A percentile compares a stretch with the other conserved stretches of the same genome.
Conservation (phyloP, 2,797 vertebrate species). For the Manis crassicaudata region DNA sequence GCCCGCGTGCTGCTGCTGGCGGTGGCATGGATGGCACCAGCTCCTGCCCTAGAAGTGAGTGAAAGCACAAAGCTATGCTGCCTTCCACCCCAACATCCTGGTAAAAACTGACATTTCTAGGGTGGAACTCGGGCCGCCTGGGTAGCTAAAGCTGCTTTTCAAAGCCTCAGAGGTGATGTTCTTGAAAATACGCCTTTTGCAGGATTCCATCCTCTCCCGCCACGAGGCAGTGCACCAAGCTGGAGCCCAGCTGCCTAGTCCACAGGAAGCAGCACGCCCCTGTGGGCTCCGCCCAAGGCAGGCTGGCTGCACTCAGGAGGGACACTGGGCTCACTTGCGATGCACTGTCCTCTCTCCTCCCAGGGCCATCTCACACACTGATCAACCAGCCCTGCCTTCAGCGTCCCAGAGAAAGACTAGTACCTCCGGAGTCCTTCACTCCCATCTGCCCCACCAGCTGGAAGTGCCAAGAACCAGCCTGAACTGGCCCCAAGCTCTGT, state of each 20-base stretch:
- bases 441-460: background rate
- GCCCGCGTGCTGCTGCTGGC: background rate
- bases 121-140: background rate
- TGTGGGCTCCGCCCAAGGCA: fast-evolving
- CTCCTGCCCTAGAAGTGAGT: background rate
- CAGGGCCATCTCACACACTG: too few relatives aligned
- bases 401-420: background rate
- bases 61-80: fast-evolving
- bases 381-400: too few relatives aligned
- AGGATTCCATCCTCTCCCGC: background rate
- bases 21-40: background rate
- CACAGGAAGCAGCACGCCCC: background rate
- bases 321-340: background rate
- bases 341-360: too few relatives aligned
- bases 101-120: background rate
- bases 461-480: background rate
- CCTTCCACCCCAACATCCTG: background rate
- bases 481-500: background rate
- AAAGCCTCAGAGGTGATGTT: background rate
- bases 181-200: fast-evolving
- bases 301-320: too few relatives aligned
- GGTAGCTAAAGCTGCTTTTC: background rate
- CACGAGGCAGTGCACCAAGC: fast-evolving
- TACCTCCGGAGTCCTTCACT: background rate
- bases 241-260: background rate